These are phyloP conservation scores for Tachypleus tridentatus DNA, from an alignment of 1,140 invertebrate genomes.

Conservation along the genomic window DNA sequence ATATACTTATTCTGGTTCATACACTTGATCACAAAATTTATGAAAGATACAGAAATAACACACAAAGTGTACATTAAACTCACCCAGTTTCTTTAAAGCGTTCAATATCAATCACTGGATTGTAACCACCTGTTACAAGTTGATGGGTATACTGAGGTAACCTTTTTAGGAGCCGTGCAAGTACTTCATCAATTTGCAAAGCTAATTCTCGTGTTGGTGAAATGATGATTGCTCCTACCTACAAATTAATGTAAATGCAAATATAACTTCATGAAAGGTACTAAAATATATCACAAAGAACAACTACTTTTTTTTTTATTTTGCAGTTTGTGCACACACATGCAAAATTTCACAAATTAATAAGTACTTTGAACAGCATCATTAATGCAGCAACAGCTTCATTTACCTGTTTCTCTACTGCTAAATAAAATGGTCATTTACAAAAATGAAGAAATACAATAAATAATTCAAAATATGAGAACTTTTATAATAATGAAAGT, in stretches of 20 bases:
- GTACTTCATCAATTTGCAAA: constrained; percentile 68
- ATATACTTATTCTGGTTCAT: background rate
- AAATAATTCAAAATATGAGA: no score
- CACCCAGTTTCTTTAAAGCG: constrained; percentile 51
- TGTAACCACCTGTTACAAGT: constrained; percentile 69
- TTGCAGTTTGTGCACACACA: no score
- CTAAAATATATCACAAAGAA: no score
- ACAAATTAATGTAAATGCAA: constrained; percentile 31
- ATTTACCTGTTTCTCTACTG: no score
- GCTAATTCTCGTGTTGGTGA: constrained; percentile 90
- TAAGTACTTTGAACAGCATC: no score
- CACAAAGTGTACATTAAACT: background rate
- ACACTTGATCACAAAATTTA: background rate
- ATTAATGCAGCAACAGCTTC: no score
- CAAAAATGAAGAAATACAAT: no score
- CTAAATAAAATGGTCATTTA: no score
- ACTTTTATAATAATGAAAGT: no score
- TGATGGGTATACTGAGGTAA: constrained; percentile 32
- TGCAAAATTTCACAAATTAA: no score
- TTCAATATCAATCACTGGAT: constrained; percentile 52
- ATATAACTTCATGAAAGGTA: no score
- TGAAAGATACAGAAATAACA: background rate
- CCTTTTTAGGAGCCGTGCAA: constrained; percentile 46
- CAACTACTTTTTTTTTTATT: no score
- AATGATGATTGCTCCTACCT: constrained; percentile 76